Base-by-base conservation (phyloP, 2,888 invertebrate species). In the Onchidella celtica region DNA sequence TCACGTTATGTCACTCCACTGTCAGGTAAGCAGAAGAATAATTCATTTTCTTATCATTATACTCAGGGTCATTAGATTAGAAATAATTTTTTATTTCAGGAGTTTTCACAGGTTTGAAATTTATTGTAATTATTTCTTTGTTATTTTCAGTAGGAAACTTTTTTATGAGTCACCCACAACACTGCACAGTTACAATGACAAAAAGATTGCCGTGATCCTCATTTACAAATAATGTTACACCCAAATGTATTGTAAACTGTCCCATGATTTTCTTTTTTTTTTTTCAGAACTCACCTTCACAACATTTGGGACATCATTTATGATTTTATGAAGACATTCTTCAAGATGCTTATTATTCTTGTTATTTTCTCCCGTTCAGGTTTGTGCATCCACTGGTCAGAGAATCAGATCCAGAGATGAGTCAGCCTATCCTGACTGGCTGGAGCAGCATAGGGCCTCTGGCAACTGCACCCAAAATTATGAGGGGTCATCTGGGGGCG, bases 381-480 rank as follows among this genome's bases (percentile, higher is more conserved):
- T 61, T 4, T 24, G 61, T 24, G 61, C 61, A 21, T 61, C 61
- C 6, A 61, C 61, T 61, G 61, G 61, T 47, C 47, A 47, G 17
- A 47, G 47, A 47, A 17, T 47, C 9, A 61, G n/a, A 27, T 27
- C n/a, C 27, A 24, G n/a, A 27, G 61, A 61, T 6, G 61, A 61
- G 27, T 21, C 61, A 61, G 61, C n/a, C n/a, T 61, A 24, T n/a
- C n/a, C 27, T 21, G 27, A 61, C n/a, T 61, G 61, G 61, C n/a
- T 24, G 27, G n/a, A 61, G 27, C 24, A 61, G n/a, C 61, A 61
- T 27, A 21, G n/a, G 61, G 61, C 61, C 24, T 61, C 61, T 24
- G 61, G 61, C 6, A 61, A 61, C 24, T 61, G 61, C 61, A 21
- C n/a, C n/a, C n/a, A 61, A n/a, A 61, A 61, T 27, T 61, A 61